phyloP scores from a whole-genome alignment of 1,140 invertebrate species.

The Rhopalosiphum maidis region DNA sequence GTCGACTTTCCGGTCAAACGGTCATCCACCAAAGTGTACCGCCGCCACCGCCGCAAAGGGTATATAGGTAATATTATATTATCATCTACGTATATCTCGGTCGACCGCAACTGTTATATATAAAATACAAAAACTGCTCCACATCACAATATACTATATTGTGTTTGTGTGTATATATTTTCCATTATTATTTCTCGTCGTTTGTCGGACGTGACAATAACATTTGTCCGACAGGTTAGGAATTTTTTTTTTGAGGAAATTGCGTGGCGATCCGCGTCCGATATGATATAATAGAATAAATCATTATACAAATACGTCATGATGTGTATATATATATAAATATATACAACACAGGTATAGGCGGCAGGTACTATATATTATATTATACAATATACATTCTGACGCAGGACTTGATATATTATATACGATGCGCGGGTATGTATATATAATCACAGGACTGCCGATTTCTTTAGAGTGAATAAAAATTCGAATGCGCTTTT shows the following conservation, averaged over 20 bases:
- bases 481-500: neutral
- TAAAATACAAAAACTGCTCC: neutral
- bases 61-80: neutral
- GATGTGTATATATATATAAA: neutral
- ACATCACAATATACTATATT: neutral
- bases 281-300: neutral
- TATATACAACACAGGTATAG: neutral
- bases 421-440: neutral
- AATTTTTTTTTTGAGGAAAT: constrained; percentile 6
- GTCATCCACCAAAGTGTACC: constrained; percentile 44
- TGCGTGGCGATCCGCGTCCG: constrained; percentile 7
- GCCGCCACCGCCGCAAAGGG: constrained; percentile 45
- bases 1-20: constrained; percentile 58
- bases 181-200: constrained; percentile 18
- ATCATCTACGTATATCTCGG: constrained; percentile 18
- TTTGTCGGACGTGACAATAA: neutral
- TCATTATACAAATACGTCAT: neutral
- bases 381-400: neutral
- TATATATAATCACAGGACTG: neutral
- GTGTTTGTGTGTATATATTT: neutral
- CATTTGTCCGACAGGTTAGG: neutral
- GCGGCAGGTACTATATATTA: neutral
- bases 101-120: constrained; percentile 27
- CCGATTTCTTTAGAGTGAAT: neutral
- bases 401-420: neutral